phyloP scores from a whole-genome alignment of 1,140 invertebrate species.

The Formica exsecta region DNA sequence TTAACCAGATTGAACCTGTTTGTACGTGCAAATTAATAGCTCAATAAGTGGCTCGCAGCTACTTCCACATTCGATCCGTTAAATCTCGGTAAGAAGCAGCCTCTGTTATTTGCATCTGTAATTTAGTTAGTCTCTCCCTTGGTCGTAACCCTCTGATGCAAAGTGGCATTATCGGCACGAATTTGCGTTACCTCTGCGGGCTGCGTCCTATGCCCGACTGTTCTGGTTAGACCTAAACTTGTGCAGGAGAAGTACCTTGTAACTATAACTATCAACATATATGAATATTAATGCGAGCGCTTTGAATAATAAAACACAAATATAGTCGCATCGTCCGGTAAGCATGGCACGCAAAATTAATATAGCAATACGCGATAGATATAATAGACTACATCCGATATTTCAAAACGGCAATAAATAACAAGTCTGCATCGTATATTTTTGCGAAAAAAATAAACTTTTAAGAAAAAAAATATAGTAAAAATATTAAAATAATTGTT shows the following conservation, averaged over 20 bases:
- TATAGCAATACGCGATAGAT: not conserved
- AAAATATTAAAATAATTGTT: not conserved
- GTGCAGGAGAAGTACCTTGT: conserved; percentile 68
- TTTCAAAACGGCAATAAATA: not conserved
- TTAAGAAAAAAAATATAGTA: not conserved
- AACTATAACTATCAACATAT: conserved; percentile 73
- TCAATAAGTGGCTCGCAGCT: conserved; percentile 82
- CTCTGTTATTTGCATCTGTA: conserved; percentile 85
- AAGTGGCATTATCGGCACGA: conserved; percentile 80
- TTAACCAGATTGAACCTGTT: conserved; percentile 35
- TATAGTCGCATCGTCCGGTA: conserved; percentile 50
- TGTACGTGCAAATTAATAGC: conserved; percentile 77
- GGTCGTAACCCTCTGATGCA: conserved; percentile 78
- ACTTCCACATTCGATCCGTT: conserved; percentile 82
- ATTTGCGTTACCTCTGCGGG: conserved; percentile 73
- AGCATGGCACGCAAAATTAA: conserved; percentile 46
- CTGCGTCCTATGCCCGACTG: conserved; percentile 67
- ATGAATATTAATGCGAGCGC: conserved; percentile 73
- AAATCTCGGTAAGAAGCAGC: conserved; percentile 83
- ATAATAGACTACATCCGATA: not conserved
- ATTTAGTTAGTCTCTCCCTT: conserved; percentile 82
- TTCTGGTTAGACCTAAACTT: conserved; percentile 71
- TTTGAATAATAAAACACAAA: conserved; percentile 64
- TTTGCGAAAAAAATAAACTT: not conserved
- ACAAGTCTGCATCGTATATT: not conserved